Conservation (phyloP, 1,140 invertebrate species). For the Neodiprion lecontei region DNA sequence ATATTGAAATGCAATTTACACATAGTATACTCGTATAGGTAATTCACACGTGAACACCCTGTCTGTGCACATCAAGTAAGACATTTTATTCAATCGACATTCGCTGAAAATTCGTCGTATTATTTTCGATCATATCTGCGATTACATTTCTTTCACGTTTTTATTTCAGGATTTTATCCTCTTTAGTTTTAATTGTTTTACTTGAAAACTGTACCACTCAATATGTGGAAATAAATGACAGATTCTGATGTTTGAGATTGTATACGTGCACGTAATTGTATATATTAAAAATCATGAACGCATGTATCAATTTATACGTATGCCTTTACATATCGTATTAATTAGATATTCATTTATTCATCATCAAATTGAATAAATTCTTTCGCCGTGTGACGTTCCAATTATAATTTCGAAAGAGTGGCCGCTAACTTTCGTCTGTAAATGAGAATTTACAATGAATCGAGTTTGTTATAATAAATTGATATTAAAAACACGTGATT, state of each 20-base stretch:
- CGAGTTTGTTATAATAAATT: too few species aligned
- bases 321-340: slow-evolving; percentile 24
- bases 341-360: slow-evolving; percentile 35
- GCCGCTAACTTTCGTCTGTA: background rate
- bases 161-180: too few species aligned
- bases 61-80: background rate
- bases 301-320: background rate
- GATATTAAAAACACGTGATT: too few species aligned
- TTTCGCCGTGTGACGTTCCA: slow-evolving; percentile 1
- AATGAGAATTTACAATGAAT: too few species aligned
- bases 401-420: background rate
- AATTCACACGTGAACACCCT: background rate
- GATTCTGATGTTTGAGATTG: too few species aligned
- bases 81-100: background rate
- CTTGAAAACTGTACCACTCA: too few species aligned
- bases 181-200: too few species aligned
- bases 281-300: background rate
- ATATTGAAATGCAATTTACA: slow-evolving; percentile 33
- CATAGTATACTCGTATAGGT: slow-evolving; percentile 21
- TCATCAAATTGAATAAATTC: slow-evolving; percentile 23
- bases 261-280: background rate
- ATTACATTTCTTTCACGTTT: too few species aligned
- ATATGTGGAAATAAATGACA: too few species aligned
- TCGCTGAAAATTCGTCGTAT: background rate
- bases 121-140: background rate